Evolutionary conservation across 2,888 invertebrate genomes (phyloP).

Genomic region (Cepaea hortensis): DNA sequence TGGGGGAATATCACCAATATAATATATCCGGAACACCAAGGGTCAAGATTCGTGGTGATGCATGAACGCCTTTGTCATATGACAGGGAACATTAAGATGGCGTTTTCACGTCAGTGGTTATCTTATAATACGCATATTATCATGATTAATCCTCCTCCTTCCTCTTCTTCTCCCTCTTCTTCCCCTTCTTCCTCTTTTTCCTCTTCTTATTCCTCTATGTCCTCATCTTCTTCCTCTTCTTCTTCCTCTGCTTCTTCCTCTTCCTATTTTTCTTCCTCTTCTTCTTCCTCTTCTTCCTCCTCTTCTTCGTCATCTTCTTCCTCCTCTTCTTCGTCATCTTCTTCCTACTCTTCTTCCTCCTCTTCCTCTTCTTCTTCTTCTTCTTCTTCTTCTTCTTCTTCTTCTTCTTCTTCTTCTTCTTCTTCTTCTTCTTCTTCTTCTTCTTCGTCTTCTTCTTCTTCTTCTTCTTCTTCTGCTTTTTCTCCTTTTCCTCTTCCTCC

Average conservation of each 20-base stretch:
- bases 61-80: no score
- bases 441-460: no score
- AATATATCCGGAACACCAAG: no score
- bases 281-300: no score
- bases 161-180: not conserved
- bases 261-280: not conserved
- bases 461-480: no score
- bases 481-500: not conserved
- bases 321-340: not conserved
- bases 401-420: constrained; percentile 18
- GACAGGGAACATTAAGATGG: no score
- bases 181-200: not conserved
- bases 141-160: not conserved
- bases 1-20: no score
- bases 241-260: not conserved
- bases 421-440: not conserved
- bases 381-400: constrained; percentile 44
- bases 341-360: not conserved
- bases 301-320: not conserved
- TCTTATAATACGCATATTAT: no score
- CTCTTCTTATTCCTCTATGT: not conserved
- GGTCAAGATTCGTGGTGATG: no score
- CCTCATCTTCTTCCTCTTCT: not conserved
- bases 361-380: not conserved
- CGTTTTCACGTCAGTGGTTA: no score